Conservation (phyloP, 2,888 invertebrate species). For the Coecobrya sp. region DNA sequence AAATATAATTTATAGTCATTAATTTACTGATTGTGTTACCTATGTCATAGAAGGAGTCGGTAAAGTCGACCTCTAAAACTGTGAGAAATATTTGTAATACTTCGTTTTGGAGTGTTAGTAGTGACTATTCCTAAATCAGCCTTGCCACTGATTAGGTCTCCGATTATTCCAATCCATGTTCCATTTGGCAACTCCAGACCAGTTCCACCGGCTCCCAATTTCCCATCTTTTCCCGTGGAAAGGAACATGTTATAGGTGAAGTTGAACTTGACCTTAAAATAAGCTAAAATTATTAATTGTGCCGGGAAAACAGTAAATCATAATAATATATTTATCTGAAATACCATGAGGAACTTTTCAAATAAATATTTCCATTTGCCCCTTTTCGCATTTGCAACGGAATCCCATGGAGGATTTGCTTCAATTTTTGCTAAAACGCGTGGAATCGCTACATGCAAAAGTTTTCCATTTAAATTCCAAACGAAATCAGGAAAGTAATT, state of each 20-base stretch:
- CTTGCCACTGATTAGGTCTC: conserved; percentile 69
- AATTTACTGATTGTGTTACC: not conserved
- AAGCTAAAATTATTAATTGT: no score
- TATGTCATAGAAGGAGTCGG: conserved; percentile 74
- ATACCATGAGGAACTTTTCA: conserved; percentile 80
- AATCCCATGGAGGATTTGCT: conserved; percentile 75
- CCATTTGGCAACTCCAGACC: conserved; percentile 80
- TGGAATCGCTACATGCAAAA: conserved; percentile 74
- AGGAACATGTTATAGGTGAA: conserved; percentile 82
- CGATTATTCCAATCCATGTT: conserved; percentile 82
- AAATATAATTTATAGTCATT: no score
- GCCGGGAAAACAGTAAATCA: no score
- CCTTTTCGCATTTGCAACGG: conserved; percentile 72
- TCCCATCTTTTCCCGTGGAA: conserved; percentile 71
- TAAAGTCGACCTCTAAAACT: conserved; percentile 77
- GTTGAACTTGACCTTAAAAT: conserved; percentile 73
- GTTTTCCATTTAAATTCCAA: conserved; percentile 76
- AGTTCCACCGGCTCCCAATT: conserved; percentile 80
- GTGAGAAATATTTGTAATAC: not conserved
- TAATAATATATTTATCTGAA: no score
- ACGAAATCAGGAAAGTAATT: conserved; percentile 83
- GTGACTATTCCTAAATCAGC: conserved; percentile 80
- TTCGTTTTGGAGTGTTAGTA: conserved; percentile 81
- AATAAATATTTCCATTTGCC: conserved; percentile 83
- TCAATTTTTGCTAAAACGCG: conserved; percentile 80